phyloP scores from a whole-genome alignment of 2,797 vertebrate genomes.

The Nannoperca australis region DNA sequence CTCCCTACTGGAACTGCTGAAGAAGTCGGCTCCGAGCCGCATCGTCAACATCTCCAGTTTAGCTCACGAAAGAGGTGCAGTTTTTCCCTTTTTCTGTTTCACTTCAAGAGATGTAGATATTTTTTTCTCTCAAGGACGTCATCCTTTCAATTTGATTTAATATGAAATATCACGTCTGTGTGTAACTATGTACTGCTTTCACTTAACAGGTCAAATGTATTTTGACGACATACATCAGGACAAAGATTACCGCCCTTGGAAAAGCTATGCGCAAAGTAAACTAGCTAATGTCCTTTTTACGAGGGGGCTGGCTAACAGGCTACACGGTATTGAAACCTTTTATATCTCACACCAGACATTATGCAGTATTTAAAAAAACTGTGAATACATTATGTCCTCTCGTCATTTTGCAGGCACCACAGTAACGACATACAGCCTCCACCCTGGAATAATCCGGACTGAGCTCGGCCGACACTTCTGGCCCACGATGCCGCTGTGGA shows the following conservation, averaged over 20 bases:
- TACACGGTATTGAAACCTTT: conserved; percentile 63
- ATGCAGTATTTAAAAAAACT: neutral
- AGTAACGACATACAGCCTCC: conserved; percentile 78
- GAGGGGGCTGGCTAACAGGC: conserved; percentile 67
- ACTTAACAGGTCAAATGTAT: conserved; percentile 72
- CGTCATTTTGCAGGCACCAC: conserved; percentile 57
- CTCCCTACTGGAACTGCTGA: conserved; percentile 74
- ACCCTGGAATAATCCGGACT: conserved; percentile 79
- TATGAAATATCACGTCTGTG: neutral
- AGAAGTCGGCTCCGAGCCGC: conserved; percentile 70
- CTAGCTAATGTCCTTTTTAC: conserved; percentile 81
- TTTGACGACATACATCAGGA: conserved; percentile 82
- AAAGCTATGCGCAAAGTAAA: conserved; percentile 80
- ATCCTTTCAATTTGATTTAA: neutral
- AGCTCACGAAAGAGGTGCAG: conserved; percentile 68
- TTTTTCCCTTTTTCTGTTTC: conserved; percentile 5
- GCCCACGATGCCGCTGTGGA: conserved; percentile 66
- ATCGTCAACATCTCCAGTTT: conserved; percentile 72
- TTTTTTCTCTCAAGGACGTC: neutral
- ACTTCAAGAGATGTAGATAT: neutral
- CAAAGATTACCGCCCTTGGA: conserved; percentile 65
- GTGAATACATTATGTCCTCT: neutral
- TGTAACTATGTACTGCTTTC: neutral
- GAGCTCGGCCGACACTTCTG: conserved; percentile 72
- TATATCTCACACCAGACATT: neutral